These are phyloP conservation scores for Zalophus californianus DNA, from an alignment of 2,797 vertebrate species.

Conservation along the genomic window DNA sequence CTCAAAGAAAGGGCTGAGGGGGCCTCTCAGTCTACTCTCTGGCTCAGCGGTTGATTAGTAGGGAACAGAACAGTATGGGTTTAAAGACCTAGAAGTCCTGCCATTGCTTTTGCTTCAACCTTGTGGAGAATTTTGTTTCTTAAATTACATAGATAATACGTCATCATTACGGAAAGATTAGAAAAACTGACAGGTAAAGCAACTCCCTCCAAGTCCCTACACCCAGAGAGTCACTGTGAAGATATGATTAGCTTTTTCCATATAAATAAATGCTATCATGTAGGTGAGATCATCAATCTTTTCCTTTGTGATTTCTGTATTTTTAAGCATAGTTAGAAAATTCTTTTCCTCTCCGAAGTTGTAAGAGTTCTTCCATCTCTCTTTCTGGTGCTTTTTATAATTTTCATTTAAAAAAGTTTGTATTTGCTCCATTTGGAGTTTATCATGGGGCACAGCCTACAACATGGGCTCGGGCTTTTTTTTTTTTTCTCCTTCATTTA, in stretches of 20 bases:
- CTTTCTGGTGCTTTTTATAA: background rate
- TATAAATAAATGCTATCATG: background rate
- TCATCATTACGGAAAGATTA: background rate
- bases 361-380: background rate
- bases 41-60: background rate
- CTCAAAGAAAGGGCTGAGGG: background rate
- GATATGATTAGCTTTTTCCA: background rate
- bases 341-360: background rate
- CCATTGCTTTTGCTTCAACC: background rate
- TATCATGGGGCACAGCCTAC: background rate
- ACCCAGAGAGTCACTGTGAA: background rate
- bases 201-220: background rate
- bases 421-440: background rate
- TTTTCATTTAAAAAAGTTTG: background rate
- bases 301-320: background rate
- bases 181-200: background rate
- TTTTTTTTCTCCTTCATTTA: background rate
- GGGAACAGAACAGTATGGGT: background rate
- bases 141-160: background rate
- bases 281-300: background rate
- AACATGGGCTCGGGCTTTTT: background rate
- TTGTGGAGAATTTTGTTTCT: background rate
- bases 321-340: background rate
- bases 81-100: background rate
- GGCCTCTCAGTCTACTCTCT: background rate